Base-by-base conservation (phyloP, 2,113 vertebrate genomes). In the Aptenodytes patagonicus region DNA sequence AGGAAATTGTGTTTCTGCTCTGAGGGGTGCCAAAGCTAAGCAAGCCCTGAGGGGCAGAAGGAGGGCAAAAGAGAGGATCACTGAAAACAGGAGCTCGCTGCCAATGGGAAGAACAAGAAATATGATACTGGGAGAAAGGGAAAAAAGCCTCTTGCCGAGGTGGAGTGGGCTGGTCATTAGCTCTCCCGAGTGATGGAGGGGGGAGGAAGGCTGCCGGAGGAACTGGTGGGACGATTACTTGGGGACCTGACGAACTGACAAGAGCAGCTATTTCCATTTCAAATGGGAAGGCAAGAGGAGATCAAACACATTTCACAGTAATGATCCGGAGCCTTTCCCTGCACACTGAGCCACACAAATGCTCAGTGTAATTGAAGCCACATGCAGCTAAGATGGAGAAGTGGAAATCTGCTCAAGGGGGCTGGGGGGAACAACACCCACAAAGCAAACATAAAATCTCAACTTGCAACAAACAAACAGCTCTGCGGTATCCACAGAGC, bases 261-360 rank as follows among this genome's bases (percentile, higher is more conserved):
- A 97, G 96, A 97, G 92, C 95, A 97, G 94, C 77, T 95, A 98
- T 98, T 98, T 98, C 97, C 95, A 96, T 97, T 98, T 98, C 96
- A 97, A 98, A 97, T 95, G 69, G 94, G 95, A 97, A 97, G 52
- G 60, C 52, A 1, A 95, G 89, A 95, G 87, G 75, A 98, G 96
- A 97, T 97, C 96, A 97, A 98, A 97, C 72, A 55, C 93, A 95
- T 97, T 95, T 96, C 92, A 92, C 83, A 89, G 94, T 95, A 97
- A 93, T 86, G 92, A 96, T 91, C 76, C 22, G 8, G 89, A 93
- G 92, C 68, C 55, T 88, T 90, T 95, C 81, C 89, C 81, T 86
- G 75, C 87, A 94, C 89, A 36, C 80, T 60, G 78, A 95, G 83
- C 77, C 80, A 76, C 91, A 94, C 78, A 96, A 95, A 91, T 8